Conservation (phyloP, 1,140 invertebrate species). For the Meloidogyne hapla region DNA sequence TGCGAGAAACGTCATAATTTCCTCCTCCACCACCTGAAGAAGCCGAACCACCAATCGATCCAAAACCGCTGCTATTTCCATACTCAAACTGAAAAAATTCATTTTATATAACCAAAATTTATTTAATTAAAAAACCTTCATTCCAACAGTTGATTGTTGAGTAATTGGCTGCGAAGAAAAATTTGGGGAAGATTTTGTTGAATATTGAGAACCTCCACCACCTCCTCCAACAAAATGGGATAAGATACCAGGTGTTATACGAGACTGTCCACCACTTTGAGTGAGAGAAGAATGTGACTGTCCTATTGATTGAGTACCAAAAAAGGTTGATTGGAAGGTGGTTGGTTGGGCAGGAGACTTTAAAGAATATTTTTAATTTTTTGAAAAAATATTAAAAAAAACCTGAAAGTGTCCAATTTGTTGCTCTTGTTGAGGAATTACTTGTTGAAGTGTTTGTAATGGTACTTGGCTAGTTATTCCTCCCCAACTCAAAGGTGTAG, state of each 20-base stretch:
- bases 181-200: not conserved
- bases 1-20: conserved; percentile 29
- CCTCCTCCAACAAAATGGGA: conserved; percentile 10
- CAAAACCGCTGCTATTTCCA: not conserved
- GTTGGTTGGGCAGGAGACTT: conserved; percentile 10
- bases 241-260: not conserved
- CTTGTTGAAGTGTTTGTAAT: not conserved
- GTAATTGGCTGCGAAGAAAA: not conserved
- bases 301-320: not conserved
- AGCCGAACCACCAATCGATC: not conserved
- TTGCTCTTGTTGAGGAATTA: not conserved
- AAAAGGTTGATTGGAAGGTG: conserved; percentile 18
- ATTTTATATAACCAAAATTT: not conserved
- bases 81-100: conserved; percentile 13
- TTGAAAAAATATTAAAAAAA: not conserved
- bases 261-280: not conserved
- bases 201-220: conserved; percentile 11
- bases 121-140: conserved; percentile 6
- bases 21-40: not conserved
- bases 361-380: not conserved
- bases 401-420: conserved; percentile 12
- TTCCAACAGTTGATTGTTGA: conserved; percentile 15
- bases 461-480: conserved; percentile 4
- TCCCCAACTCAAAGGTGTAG: conserved; percentile 16
- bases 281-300: conserved; percentile 2